Percentiles rank a stretch among this genome's conserved stretches.
phyloP scores from a whole-genome alignment of 2,113 vertebrate species.

The Agapornis roseicollis region DNA sequence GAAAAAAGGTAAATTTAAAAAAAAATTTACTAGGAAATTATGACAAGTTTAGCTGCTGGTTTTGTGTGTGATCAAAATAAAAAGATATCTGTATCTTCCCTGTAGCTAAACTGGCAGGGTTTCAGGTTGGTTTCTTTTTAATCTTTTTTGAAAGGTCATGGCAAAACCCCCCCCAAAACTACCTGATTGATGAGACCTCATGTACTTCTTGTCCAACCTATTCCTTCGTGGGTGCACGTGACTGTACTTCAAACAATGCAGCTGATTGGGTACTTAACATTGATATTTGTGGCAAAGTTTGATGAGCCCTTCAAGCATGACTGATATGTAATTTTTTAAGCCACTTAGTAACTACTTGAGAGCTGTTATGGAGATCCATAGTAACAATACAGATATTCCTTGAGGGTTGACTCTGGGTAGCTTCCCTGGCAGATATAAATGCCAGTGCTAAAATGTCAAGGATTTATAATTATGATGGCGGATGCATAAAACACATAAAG shows the following conservation, averaged over 20 bases:
- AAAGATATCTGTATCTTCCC: background rate
- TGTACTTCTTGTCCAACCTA: conserved; percentile 44
- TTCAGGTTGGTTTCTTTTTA: background rate
- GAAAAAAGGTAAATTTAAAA: background rate
- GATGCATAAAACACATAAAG: conserved; percentile 61
- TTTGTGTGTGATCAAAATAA: background rate
- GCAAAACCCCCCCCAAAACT: background rate
- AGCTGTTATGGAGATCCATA: conserved; percentile 41
- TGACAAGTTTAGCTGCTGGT: background rate
- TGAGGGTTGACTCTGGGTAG: conserved; percentile 58
- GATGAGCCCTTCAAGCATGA: conserved; percentile 54
- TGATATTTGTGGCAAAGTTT: conserved; percentile 59
- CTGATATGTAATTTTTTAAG: conserved; percentile 62
- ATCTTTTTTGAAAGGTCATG: conserved; percentile 47
- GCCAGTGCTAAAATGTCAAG: conserved; percentile 72
- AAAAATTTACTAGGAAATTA: background rate
- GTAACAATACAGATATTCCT: conserved; percentile 63
- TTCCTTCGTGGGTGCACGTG: background rate
- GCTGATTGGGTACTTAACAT: conserved; percentile 67
- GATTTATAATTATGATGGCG: conserved; percentile 74
- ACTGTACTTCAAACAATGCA: conserved; percentile 53
- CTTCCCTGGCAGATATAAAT: conserved; percentile 55
- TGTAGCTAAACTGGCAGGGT: background rate
- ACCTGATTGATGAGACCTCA: conserved; percentile 28
- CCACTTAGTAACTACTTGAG: conserved; percentile 65